Conservation (phyloP, 2,888 invertebrate species). For the Andrena camellia region DNA sequence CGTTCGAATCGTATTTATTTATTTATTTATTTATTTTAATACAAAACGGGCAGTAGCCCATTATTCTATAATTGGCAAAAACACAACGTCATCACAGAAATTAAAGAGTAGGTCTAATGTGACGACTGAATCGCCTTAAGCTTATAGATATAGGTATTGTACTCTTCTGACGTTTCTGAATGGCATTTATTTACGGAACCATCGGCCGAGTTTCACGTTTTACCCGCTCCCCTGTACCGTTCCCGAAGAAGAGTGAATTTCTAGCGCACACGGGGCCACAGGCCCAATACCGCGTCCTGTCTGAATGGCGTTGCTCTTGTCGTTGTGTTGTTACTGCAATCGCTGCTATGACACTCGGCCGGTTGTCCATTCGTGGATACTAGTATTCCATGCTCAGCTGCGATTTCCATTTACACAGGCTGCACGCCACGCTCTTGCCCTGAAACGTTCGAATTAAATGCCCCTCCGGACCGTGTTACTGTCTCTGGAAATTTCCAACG, state of each 20-base stretch:
- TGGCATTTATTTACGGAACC: conserved; percentile 61
- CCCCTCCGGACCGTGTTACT: not conserved
- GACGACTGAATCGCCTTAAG: too few species aligned
- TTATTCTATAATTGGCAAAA: too few species aligned
- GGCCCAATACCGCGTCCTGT: conserved; percentile 47
- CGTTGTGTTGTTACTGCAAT: conserved; percentile 48
- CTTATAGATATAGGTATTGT: too few species aligned
- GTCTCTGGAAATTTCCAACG: conserved; percentile 7
- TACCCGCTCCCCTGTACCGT: conserved; percentile 50
- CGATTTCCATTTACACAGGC: conserved; percentile 58
- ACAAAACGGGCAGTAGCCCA: too few species aligned
- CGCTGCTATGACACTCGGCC: conserved; percentile 38
- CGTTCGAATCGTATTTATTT: conserved; percentile 55
- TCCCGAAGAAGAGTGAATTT: conserved; percentile 61
- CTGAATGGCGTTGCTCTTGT: conserved; percentile 34
- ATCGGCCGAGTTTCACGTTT: conserved; percentile 42
- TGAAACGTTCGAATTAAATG: conserved; percentile 41
- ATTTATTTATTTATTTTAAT: too few species aligned
- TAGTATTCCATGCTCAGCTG: conserved; percentile 30
- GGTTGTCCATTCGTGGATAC: conserved; percentile 37
- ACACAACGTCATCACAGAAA: too few species aligned
- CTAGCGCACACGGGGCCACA: conserved; percentile 32
- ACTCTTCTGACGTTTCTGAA: conserved; percentile 36
- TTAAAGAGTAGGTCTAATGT: too few species aligned
- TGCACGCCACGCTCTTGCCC: conserved; percentile 34